phyloP scores from a whole-genome alignment of 2,888 invertebrate genomes.

The Dichetophora obliterata region DNA sequence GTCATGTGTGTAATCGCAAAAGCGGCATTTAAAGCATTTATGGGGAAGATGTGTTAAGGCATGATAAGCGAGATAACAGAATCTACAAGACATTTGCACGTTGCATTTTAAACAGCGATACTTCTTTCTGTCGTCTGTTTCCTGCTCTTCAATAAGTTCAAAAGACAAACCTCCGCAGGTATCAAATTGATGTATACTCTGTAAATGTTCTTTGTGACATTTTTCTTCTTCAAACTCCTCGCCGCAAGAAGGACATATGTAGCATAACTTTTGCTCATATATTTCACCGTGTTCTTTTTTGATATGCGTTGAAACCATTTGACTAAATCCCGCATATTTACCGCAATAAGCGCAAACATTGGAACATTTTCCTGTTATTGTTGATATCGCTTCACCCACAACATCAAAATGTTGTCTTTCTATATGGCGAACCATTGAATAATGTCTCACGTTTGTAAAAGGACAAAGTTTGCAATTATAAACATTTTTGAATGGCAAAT shows the following conservation, averaged over 20 bases:
- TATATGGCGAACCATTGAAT: not conserved
- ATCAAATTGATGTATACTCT: constrained; percentile 41
- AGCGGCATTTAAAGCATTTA: constrained; percentile 15
- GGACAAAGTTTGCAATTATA: not conserved
- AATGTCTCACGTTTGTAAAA: no score
- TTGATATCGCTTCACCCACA: not conserved
- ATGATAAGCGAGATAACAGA: not conserved
- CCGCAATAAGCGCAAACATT: constrained; percentile 2
- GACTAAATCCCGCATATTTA: not conserved
- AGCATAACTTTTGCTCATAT: not conserved
- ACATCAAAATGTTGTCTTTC: constrained; percentile 1
- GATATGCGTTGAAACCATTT: not conserved
- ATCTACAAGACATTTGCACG: not conserved
- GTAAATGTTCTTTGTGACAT: constrained; percentile 43
- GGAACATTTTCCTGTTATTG: not conserved
- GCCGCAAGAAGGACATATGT: constrained; percentile 48
- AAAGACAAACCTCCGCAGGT: constrained; percentile 39
- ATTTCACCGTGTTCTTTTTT: not conserved
- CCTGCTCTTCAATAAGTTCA: not conserved
- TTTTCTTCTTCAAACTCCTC: constrained; percentile 35
- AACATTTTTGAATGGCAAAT: not conserved
- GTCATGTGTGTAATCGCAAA: constrained; percentile 8
- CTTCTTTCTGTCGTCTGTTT: not conserved
- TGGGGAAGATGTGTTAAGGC: not conserved
- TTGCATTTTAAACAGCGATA: constrained; percentile 17